Conservation (phyloP, 2,888 invertebrate genomes). For the Rhabditoides inermis region DNA sequence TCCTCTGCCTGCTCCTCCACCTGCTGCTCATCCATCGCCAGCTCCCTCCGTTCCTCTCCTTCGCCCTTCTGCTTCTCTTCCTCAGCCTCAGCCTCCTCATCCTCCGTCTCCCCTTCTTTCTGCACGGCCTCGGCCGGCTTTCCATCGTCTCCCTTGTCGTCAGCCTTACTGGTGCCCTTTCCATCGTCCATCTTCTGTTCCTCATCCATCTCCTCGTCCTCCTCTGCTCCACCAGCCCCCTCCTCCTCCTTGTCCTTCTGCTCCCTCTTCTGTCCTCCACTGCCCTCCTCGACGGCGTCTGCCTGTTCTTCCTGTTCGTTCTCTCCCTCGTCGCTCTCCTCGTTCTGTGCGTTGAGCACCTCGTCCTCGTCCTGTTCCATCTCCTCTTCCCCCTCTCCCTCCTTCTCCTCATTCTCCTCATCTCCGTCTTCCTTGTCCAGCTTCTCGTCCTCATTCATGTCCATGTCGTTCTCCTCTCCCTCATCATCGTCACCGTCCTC, state of each 20-base stretch:
- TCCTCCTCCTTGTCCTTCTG: slow-evolving; percentile 1
- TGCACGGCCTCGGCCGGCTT: neutral
- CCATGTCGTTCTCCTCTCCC: slow-evolving; percentile 55
- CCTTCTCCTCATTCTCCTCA: slow-evolving; percentile 8
- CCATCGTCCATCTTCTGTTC: slow-evolving; percentile 21
- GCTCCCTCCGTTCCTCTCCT: slow-evolving; percentile 12
- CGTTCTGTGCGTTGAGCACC: slow-evolving; percentile 37
- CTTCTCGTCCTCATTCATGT: slow-evolving; percentile 54
- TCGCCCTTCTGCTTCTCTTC: slow-evolving; percentile 13
- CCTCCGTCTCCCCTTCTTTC: slow-evolving; percentile 9
- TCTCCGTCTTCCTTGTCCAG: slow-evolving; percentile 23
- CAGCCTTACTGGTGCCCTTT: slow-evolving; percentile 17
- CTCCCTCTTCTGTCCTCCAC: slow-evolving; percentile 41
- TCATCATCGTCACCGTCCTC: slow-evolving; percentile 60
- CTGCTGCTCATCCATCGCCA: slow-evolving; percentile 6
- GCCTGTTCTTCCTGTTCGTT: slow-evolving; percentile 16
- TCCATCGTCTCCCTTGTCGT: neutral
- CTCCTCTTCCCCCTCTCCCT: slow-evolving; percentile 5
- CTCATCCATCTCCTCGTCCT: slow-evolving; percentile 19
- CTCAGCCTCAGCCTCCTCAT: slow-evolving; percentile 4
- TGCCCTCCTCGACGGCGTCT: slow-evolving; percentile 6
- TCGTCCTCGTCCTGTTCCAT: slow-evolving; percentile 10
- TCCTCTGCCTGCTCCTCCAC: slow-evolving; percentile 21
- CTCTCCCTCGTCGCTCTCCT: slow-evolving; percentile 18
- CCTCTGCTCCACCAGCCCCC: slow-evolving; percentile 13